Conservation (phyloP, 1,140 invertebrate species). For the Melipona quadrifasciata region DNA sequence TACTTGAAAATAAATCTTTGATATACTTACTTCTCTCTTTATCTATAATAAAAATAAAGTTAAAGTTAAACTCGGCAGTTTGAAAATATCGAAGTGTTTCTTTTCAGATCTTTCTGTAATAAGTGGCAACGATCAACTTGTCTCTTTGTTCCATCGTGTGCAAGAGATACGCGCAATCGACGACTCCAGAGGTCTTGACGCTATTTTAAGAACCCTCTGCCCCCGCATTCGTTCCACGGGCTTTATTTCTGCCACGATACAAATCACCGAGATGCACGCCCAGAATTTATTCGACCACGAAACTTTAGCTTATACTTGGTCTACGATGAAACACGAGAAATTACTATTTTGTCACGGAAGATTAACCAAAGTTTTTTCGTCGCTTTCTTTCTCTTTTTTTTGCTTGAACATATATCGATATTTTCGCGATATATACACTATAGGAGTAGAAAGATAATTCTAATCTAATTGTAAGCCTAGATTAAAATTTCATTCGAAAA, state of each 20-base stretch:
- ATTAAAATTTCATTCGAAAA: too few species aligned
- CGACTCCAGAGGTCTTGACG: conserved; percentile 45
- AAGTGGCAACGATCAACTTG: conserved; percentile 2
- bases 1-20: too few species aligned
- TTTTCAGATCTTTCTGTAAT: neutral
- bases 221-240: conserved; percentile 59
- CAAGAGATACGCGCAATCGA: conserved; percentile 50
- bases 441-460: neutral
- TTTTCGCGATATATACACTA: neutral
- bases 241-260: conserved; percentile 60
- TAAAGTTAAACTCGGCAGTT: neutral
- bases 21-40: neutral
- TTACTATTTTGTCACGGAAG: neutral
- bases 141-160: conserved; percentile 53
- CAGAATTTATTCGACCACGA: neutral
- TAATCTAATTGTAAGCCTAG: too few species aligned
- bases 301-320: neutral
- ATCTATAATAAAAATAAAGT: too few species aligned
- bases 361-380: neutral
- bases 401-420: neutral
- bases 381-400: neutral
- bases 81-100: neutral
- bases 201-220: conserved; percentile 61
- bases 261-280: conserved; percentile 22
- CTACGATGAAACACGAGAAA: neutral